Evolutionary conservation across 2,797 vertebrate species (phyloP), one percentile per base, ranked within the genome.

Genomic region (Clarias platycephalus): DNA sequence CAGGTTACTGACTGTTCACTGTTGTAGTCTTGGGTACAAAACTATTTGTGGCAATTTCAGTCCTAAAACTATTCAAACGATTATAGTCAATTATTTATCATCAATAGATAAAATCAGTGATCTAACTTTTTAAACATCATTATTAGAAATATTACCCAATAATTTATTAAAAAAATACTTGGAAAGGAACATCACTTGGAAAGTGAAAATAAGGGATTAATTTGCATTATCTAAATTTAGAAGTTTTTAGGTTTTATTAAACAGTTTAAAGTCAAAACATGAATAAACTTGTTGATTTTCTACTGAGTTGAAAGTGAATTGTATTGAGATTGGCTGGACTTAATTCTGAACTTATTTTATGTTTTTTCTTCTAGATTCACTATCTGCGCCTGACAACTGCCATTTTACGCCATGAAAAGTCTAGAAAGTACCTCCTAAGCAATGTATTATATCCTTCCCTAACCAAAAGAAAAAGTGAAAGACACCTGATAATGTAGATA

Each of bases 401-500:
- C 88, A 93, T 99, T 91, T 93, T 99, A 88, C 95, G 94, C 76
- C 98, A 99, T 0, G 96, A 98, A 92, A 98, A 96, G 89, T 98
- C 97, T 87, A 96, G 98, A 91, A 99, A 98, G 83, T 98, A 97
- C 86, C 93, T 99, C 79, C 97, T 99, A 57, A 97, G 93, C 93
- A 97, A 96, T 3, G 97, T 99, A 77, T 92, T 99, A 98, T 99
- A 99, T 99, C 97, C 97, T 96, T 90, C 67, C 60, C 20, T 15
- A 3, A 79, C 4, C 24, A n/a, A 4, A 63, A 44, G 40, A 16
- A 34, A 12, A 22, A 20, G 22, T n/a, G 37, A 79, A 44, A 53
- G 80, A 12, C 1, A 44, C 53, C 16, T 71, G 6, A n/a, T 71
- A 24, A 76, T 37, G 55, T 9, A 63, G 55, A 6, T 34, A 37